Conservation (phyloP, 2,113 vertebrate species). For the human region DNA sequence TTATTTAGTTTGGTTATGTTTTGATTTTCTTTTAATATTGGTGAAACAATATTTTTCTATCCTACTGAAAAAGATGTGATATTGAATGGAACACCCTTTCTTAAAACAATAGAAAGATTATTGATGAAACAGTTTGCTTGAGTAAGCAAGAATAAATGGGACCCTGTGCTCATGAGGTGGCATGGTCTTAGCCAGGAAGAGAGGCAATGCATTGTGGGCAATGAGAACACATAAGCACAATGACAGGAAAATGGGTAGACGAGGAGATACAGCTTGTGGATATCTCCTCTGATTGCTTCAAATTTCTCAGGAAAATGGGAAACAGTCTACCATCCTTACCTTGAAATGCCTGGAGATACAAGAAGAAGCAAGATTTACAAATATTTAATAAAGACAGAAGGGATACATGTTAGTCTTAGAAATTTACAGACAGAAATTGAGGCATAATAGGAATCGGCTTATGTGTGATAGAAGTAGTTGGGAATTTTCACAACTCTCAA, state of each 20-base stretch:
- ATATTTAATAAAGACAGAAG: background rate
- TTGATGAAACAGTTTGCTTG: background rate
- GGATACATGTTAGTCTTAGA: background rate
- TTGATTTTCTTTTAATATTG: background rate
- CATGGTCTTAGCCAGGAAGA: background rate
- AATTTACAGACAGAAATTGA: background rate
- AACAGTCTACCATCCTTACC: background rate
- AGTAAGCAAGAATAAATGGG: background rate
- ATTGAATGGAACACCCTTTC: background rate
- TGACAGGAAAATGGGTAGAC: background rate
- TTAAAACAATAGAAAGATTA: background rate
- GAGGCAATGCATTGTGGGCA: background rate
- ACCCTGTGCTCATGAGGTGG: background rate
- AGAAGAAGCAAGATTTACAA: background rate
- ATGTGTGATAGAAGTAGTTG: background rate
- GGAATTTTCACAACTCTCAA: background rate
- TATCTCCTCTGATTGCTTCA: background rate
- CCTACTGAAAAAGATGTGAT: background rate
- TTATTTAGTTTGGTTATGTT: background rate
- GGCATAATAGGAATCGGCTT: background rate
- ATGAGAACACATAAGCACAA: background rate
- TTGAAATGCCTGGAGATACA: background rate
- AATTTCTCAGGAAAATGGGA: background rate
- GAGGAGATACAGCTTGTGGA: accelerated
- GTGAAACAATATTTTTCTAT: background rate